A percentile compares a stretch with the other conserved stretches of the same genome.
Evolutionary conservation across 2,888 invertebrate species (phyloP).

Genomic region (Melanchra persicariae): DNA sequence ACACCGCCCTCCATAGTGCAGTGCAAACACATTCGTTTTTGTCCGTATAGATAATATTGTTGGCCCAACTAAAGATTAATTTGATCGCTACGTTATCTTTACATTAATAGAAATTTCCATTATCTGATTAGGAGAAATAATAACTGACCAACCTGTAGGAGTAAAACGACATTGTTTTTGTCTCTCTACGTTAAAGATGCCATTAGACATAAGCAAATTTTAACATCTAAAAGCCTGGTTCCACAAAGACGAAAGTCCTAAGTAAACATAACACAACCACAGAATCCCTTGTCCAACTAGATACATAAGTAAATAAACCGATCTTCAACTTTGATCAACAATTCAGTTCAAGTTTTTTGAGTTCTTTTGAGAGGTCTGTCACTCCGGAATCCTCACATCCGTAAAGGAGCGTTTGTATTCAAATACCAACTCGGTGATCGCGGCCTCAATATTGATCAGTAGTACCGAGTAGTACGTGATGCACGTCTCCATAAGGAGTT

Average conservation of each 20-base stretch:
- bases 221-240: not conserved
- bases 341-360: constrained; percentile 52
- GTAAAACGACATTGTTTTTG: not conserved
- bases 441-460: constrained; percentile 84
- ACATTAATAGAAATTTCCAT: constrained; percentile 20
- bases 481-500: constrained; percentile 77
- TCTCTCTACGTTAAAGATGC: not conserved
- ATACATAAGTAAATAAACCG: constrained; percentile 29
- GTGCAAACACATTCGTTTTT: constrained; percentile 55
- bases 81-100: constrained; percentile 27
- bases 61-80: constrained; percentile 32
- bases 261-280: constrained; percentile 14
- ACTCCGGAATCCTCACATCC: constrained; percentile 71
- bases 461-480: constrained; percentile 80
- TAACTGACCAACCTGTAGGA: not conserved
- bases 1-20: constrained; percentile 48
- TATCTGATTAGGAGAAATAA: constrained; percentile 30
- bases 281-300: not conserved
- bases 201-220: not conserved
- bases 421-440: constrained; percentile 70
- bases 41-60: constrained; percentile 61
- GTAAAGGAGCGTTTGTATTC: constrained; percentile 79
- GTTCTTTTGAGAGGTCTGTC: constrained; percentile 50
- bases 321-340: constrained; percentile 48
- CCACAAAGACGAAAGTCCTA: constrained; percentile 1